Percentiles rank a stretch among this genome's conserved stretches.
These are phyloP conservation scores for Tachina fera DNA, from an alignment of 2,888 invertebrate genomes.

Conservation along the genomic window DNA sequence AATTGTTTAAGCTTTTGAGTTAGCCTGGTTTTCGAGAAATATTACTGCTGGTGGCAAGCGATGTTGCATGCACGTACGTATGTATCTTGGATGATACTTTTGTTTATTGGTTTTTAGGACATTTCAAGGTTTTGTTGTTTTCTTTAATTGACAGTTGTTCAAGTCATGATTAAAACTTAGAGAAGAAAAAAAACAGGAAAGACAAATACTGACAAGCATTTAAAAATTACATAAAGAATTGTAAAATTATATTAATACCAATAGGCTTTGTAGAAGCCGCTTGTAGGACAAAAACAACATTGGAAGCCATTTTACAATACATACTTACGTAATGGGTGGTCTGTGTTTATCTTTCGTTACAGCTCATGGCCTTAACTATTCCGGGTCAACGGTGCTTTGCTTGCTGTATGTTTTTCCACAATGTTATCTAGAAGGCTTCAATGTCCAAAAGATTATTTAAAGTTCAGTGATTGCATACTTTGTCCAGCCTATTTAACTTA, in stretches of 20 bases:
- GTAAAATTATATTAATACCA: conserved; percentile 24
- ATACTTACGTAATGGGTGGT: not conserved
- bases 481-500: no score
- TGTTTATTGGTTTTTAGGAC: conserved; percentile 71
- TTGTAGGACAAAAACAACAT: not conserved
- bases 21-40: conserved; percentile 22
- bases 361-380: no score
- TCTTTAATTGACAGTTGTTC: conserved; percentile 70
- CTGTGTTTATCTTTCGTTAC: not conserved
- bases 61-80: conserved; percentile 48
- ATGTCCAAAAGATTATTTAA: no score
- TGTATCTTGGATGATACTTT: conserved; percentile 55
- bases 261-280: conserved; percentile 34
- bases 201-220: conserved; percentile 24
- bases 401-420: no score
- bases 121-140: conserved; percentile 67
- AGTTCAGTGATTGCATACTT: no score
- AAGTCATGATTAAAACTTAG: conserved; percentile 60
- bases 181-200: not conserved
- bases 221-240: conserved; percentile 50
- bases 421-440: no score
- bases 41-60: conserved; percentile 9
- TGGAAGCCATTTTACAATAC: not conserved
- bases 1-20: conserved; percentile 60
- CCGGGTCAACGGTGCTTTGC: no score